Base-by-base conservation (phyloP, 2,888 invertebrate species). In the Dorcus hopei region DNA sequence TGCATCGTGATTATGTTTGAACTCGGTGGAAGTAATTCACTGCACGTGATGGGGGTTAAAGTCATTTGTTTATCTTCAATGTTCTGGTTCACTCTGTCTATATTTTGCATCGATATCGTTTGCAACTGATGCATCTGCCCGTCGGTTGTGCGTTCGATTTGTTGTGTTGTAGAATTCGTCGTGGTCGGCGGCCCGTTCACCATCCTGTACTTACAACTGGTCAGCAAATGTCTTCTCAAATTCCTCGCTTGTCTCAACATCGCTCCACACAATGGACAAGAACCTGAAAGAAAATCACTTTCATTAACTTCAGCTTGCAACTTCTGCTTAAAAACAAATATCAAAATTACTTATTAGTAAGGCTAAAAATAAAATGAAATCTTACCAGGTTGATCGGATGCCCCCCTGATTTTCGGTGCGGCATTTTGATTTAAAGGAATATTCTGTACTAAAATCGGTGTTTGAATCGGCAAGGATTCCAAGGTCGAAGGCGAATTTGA, bases 191-290 rank as follows among this genome's bases (percentile, higher is more conserved):
- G 57, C 4, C 58, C 58, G 19, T 59, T 61, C 9, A 64, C 56
- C 40, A 54, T 58, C 33, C 67, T 57, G 58, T 65, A 67, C 51
- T 67, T 67, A 53, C 67, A 67, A 52, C 67, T 67, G 7, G 67
- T 67, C 54, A 67, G 82, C 56, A 85, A 75, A 69, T 85, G 85
- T 64, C 85, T 80, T 33, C 84, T 78, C 57, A 85, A 72, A 70
- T 85, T 85, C 57, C 85, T 78, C 4, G 85, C 84, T 71, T 85
- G 84, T 59, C 84, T 78, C 39, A 85, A 78, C 50, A 83, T 81
- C 52, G 84, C 82, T 63, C 83, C 83, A 65, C 85, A 85, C 38
- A 85, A 78, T 26, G 84, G 84, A 74, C 85, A 85, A 49, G 82
- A 80, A 19, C 84, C 64, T 64, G 14, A 14, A 14, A 38, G 8